Conservation (phyloP, 2,888 invertebrate species). For the Altica lythri region DNA sequence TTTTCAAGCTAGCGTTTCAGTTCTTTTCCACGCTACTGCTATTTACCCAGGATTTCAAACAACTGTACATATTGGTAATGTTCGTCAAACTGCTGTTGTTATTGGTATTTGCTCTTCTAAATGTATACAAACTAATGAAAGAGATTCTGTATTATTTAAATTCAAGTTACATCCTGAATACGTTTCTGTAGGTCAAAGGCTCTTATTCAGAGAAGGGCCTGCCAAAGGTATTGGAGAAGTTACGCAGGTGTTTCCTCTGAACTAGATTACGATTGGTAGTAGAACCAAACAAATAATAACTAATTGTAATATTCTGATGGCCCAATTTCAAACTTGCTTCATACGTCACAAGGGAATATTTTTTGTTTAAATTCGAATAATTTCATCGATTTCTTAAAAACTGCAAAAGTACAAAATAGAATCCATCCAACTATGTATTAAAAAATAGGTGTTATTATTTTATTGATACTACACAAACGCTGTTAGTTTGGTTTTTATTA, state of each 20-base stretch:
- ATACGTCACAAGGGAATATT: too few species aligned
- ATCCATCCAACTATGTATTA: too few species aligned
- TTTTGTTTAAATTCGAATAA: too few species aligned
- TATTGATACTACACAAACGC: too few species aligned
- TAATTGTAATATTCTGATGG: too few species aligned
- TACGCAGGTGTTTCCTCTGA: conserved; percentile 70
- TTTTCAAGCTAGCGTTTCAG: conserved; percentile 82
- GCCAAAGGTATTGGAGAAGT: conserved; percentile 88
- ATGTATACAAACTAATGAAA: conserved; percentile 79
- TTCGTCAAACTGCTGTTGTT: conserved; percentile 93
- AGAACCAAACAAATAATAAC: conserved; percentile 2
- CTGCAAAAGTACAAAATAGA: too few species aligned
- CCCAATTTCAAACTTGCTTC: too few species aligned
- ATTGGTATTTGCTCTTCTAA: conserved; percentile 71
- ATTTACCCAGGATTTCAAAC: conserved; percentile 87
- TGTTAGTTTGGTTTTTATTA: too few species aligned
- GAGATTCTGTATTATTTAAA: conserved; percentile 84
- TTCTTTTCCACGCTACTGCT: conserved; percentile 85
- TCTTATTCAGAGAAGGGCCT: conserved; percentile 82
- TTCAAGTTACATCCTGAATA: conserved; percentile 91
- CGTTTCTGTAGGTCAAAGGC: conserved; percentile 75
- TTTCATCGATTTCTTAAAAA: too few species aligned
- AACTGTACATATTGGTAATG: conserved; percentile 94
- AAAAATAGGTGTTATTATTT: too few species aligned
- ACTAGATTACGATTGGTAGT: background rate